Conservation (phyloP, 2,888 invertebrate genomes). For the Mimas tiliae region DNA sequence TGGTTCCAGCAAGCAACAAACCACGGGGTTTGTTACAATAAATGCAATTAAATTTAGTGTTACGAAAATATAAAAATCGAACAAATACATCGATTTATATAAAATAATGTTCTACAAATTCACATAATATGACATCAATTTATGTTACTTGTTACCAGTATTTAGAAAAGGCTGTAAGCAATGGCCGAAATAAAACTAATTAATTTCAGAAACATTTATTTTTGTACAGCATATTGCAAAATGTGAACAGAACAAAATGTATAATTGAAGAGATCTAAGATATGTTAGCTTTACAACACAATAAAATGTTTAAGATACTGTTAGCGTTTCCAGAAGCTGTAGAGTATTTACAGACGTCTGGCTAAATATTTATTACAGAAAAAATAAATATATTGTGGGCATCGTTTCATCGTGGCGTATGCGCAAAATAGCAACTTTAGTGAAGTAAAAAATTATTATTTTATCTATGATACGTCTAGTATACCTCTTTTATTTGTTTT, state of each 20-base stretch:
- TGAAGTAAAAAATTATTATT: too few relatives aligned
- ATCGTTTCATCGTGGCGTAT: too few relatives aligned
- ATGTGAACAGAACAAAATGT: constrained; percentile 12
- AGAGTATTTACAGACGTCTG: not conserved
- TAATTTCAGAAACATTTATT: constrained; percentile 52
- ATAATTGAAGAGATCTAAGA: not conserved
- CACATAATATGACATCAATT: constrained; percentile 20
- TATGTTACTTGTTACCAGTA: constrained; percentile 9
- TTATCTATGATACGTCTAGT: too few relatives aligned
- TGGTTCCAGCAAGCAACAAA: too few relatives aligned
- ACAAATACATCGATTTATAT: not conserved
- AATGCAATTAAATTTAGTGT: not conserved
- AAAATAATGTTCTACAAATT: constrained; percentile 2
- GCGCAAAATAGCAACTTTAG: too few relatives aligned
- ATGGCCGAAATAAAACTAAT: constrained; percentile 61
- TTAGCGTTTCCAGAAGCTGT: not conserved
- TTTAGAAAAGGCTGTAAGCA: constrained; percentile 34
- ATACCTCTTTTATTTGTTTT: too few relatives aligned
- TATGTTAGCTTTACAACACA: not conserved
- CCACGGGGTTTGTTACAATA: too few relatives aligned
- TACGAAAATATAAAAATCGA: not conserved
- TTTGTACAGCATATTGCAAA: constrained; percentile 21
- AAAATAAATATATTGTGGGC: not conserved
- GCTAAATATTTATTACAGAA: not conserved
- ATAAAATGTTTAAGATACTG: not conserved